Evolutionary conservation across 1,140 invertebrate genomes (phyloP).

Genomic region (Tetragnatha versicolor): DNA sequence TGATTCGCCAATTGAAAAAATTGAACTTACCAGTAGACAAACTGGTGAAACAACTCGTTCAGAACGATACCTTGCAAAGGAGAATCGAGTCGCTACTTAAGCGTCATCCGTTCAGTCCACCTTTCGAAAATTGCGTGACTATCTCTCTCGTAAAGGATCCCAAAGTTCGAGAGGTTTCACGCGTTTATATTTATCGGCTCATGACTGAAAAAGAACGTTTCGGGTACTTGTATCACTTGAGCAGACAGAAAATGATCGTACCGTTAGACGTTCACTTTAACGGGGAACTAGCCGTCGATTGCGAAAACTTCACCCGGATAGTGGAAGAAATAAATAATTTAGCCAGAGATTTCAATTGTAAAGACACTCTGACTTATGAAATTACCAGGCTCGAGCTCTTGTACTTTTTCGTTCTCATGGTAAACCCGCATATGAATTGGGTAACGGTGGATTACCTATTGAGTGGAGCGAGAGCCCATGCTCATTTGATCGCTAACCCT

Average conservation of each 20-base stretch:
- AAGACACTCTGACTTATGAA: neutral
- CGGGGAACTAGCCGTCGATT: constrained; percentile 1
- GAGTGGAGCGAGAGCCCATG: neutral
- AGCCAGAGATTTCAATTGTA: neutral
- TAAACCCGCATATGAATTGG: constrained; percentile 19
- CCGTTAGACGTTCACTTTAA: constrained; percentile 9
- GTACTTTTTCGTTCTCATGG: neutral
- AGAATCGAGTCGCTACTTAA: too few species aligned
- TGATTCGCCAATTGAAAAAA: too few species aligned
- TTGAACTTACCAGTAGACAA: too few species aligned
- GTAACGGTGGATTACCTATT: neutral
- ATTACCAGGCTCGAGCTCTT: constrained; percentile 20
- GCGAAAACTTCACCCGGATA: neutral
- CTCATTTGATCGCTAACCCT: neutral
- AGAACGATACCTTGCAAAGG: too few species aligned
- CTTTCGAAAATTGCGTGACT: neutral
- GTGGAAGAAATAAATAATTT: neutral
- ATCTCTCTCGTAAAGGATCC: neutral
- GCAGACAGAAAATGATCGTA: neutral
- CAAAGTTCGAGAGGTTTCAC: neutral
- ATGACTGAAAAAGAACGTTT: neutral
- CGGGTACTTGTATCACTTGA: constrained; percentile 20
- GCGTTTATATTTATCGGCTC: neutral
- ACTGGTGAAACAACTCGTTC: too few species aligned
- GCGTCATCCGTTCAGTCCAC: neutral